A percentile compares a stretch with the other conserved stretches of the same genome.
Evolutionary conservation across 2,113 vertebrate genomes (phyloP).

Genomic region (Ploceus nigricollis): DNA sequence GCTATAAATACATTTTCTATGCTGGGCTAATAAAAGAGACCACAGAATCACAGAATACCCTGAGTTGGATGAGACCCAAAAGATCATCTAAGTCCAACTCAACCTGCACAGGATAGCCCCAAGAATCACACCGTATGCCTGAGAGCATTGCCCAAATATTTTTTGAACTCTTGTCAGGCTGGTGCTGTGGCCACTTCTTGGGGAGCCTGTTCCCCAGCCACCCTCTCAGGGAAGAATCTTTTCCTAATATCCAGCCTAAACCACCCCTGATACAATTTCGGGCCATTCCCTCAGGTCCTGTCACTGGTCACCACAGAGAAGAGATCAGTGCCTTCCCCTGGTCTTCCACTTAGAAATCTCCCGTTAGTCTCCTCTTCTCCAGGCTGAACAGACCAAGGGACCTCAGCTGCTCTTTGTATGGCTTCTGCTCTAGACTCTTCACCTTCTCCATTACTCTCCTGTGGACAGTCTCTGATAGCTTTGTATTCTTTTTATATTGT

Average conservation of each 20-base stretch:
- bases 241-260: not conserved
- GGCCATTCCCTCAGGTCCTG: accelerated
- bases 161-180: not conserved
- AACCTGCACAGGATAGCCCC: not conserved
- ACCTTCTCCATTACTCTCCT: not conserved
- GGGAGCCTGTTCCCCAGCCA: not conserved
- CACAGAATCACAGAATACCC: not conserved
- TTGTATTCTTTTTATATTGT: not conserved
- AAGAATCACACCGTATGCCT: not conserved
- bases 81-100: not conserved
- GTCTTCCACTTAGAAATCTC: not conserved
- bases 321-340: not conserved
- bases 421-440: not conserved
- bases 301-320: not conserved
- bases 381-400: not conserved
- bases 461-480: not conserved
- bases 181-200: not conserved
- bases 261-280: not conserved
- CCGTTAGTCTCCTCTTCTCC: not conserved
- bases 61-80: not conserved
- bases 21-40: not conserved
- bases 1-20: not conserved
- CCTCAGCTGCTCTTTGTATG: not conserved
- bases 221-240: not conserved
- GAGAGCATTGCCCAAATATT: not conserved